Percentiles rank a stretch among this genome's conserved stretches.
Conservation (phyloP, 2,888 invertebrate species). For the Drosophila quinaria region DNA sequence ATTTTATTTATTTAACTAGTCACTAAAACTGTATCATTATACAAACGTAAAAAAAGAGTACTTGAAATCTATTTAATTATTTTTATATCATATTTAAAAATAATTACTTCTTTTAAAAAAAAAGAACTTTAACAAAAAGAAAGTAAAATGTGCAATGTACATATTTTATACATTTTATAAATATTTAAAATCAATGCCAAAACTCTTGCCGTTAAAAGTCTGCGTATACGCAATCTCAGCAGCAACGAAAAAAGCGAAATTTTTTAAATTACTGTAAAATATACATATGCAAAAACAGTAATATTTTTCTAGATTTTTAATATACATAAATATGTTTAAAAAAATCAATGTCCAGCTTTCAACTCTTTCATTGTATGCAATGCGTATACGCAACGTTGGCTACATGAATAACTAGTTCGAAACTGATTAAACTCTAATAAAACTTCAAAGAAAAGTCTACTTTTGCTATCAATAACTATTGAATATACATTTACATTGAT, state of each 20-base stretch:
- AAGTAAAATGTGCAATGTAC: too few relatives aligned
- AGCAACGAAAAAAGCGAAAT: not conserved
- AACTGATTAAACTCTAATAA: not conserved
- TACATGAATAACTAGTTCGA: not conserved
- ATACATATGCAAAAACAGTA: too few relatives aligned
- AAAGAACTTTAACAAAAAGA: too few relatives aligned
- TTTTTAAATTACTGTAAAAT: not conserved
- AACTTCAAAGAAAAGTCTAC: conserved; percentile 1
- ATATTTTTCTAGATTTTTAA: too few relatives aligned
- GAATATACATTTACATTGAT: not conserved
- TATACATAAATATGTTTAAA: not conserved
- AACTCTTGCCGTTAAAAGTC: not conserved
- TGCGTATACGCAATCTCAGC: not conserved
- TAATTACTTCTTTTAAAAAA: too few relatives aligned
- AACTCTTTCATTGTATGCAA: not conserved
- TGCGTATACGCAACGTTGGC: conserved; percentile 2
- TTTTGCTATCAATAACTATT: not conserved
- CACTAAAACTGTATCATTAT: too few relatives aligned
- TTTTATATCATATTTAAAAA: too few relatives aligned
- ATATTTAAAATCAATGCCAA: too few relatives aligned
- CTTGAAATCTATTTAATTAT: too few relatives aligned
- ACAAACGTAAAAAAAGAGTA: too few relatives aligned
- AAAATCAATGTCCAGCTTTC: conserved; percentile 3
- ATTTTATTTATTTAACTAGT: too few relatives aligned
- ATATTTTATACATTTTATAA: too few relatives aligned